These are phyloP conservation scores for Plutella xylostella DNA, from an alignment of 2,888 invertebrate species.

Conservation along the genomic window DNA sequence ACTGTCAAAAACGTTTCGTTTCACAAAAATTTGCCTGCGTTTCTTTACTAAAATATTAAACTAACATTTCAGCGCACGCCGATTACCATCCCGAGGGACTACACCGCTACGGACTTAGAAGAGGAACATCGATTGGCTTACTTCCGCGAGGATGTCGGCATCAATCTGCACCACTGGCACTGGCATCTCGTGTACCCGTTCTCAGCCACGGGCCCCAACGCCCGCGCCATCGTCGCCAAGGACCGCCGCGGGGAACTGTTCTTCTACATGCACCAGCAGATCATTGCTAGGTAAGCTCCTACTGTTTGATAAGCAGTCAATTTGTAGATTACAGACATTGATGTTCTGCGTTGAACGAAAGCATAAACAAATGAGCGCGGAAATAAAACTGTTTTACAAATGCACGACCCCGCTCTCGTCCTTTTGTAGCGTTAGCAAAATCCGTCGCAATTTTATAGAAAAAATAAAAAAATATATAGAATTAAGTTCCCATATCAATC, in stretches of 20 bases:
- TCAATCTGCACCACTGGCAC: slow-evolving; percentile 85
- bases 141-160: slow-evolving; percentile 85
- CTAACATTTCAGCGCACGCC: slow-evolving; percentile 66
- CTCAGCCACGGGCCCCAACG: slow-evolving; percentile 46
- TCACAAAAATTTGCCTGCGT: no score
- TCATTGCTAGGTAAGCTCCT: slow-evolving; percentile 48
- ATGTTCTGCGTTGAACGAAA: no score
- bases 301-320: no score
- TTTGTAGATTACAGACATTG: no score
- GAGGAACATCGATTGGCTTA: slow-evolving; percentile 85
- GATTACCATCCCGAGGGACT: slow-evolving; percentile 80
- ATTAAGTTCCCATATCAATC: no score
- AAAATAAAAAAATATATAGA: no score
- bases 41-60: no score
- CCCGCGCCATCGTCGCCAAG: slow-evolving; percentile 73
- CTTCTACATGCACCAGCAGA: slow-evolving; percentile 80
- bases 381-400: no score
- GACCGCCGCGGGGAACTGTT: slow-evolving; percentile 84
- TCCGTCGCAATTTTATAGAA: no score
- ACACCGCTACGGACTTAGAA: slow-evolving; percentile 83
- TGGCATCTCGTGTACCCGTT: slow-evolving; percentile 86
- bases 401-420: no score
- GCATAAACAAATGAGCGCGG: no score
- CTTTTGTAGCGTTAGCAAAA: no score
- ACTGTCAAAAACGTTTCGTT: slow-evolving; percentile 18